Conservation (phyloP, 1,140 invertebrate genomes). For the Choristoneura fumiferana region DNA sequence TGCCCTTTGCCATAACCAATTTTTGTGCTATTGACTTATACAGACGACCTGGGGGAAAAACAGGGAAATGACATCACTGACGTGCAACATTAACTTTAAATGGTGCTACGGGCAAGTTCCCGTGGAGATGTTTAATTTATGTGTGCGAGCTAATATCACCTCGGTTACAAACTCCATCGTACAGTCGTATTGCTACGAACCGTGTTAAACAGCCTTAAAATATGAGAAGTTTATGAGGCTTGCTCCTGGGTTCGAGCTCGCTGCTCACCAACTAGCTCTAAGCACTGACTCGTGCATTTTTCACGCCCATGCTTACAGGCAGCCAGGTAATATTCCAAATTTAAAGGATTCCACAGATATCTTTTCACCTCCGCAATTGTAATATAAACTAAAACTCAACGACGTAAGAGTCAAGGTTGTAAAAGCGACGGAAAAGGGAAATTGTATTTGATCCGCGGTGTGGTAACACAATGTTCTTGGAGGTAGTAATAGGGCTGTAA, state of each 20-base stretch:
- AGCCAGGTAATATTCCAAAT: slow-evolving; percentile 40
- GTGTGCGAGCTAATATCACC: too few species aligned
- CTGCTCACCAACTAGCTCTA: slow-evolving; percentile 30
- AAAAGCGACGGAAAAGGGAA: not conserved
- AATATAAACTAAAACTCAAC: not conserved
- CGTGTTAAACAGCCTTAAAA: too few species aligned
- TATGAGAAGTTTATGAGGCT: slow-evolving; percentile 32
- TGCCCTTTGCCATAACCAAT: too few species aligned
- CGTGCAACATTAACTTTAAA: too few species aligned
- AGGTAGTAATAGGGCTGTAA: slow-evolving; percentile 8
- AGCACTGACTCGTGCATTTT: slow-evolving; percentile 42
- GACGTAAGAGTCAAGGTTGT: not conserved
- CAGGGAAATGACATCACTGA: too few species aligned
- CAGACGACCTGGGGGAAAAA: too few species aligned
- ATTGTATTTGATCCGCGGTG: not conserved
- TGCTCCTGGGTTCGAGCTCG: slow-evolving; percentile 8
- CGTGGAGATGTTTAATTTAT: too few species aligned
- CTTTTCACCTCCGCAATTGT: not conserved
- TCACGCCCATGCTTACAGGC: slow-evolving; percentile 34
- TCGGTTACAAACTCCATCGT: too few species aligned
- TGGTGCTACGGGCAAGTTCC: too few species aligned
- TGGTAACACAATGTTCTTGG: slow-evolving; percentile 7
- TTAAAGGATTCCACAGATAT: slow-evolving; percentile 29
- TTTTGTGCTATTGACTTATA: too few species aligned
- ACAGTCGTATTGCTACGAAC: too few species aligned